Percentiles rank a stretch among this genome's conserved stretches.
These are phyloP conservation scores for Scaptomyza tumidula DNA, from an alignment of 2,888 invertebrate species.

Conservation along the genomic window DNA sequence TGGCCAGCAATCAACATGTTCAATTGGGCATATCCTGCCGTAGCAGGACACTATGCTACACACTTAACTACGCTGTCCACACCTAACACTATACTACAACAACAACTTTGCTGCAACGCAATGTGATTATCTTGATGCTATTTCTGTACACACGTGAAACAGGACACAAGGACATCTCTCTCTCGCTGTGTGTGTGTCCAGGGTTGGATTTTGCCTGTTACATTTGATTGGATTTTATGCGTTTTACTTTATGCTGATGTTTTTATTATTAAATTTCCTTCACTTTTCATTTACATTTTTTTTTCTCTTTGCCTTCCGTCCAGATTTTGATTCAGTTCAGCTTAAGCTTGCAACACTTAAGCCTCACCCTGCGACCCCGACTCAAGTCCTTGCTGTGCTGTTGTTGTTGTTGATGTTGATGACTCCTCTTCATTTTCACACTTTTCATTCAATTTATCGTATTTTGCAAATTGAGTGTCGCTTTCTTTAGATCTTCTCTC, in stretches of 20 bases:
- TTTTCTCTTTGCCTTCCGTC: not conserved
- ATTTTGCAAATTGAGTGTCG: conserved; percentile 79
- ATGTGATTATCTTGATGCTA: conserved; percentile 74
- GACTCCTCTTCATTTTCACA: conserved; percentile 79
- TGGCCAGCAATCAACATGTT: conserved; percentile 80
- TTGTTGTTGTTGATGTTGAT: conserved; percentile 53
- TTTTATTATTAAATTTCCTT: conserved; percentile 80
- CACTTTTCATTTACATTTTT: conserved; percentile 77
- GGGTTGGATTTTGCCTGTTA: conserved; percentile 66
- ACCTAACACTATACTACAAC: conserved; percentile 3
- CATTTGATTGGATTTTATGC: conserved; percentile 81
- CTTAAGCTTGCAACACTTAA: conserved; percentile 40
- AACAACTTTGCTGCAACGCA: conserved; percentile 48
- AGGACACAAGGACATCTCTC: not conserved
- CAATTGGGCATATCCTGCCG: conserved; percentile 78
- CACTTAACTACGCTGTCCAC: not conserved
- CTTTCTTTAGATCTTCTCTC: conserved; percentile 60
- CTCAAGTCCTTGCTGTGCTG: not conserved
- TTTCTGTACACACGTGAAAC: conserved; percentile 54
- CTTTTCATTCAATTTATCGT: conserved; percentile 80
- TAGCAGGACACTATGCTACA: conserved; percentile 54
- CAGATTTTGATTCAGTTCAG: conserved; percentile 42
- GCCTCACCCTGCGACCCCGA: not conserved
- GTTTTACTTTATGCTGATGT: conserved; percentile 80
- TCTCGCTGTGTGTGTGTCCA: conserved; percentile 54